Conservation (phyloP, 2,797 vertebrate species). For the Chaunax sp. region DNA sequence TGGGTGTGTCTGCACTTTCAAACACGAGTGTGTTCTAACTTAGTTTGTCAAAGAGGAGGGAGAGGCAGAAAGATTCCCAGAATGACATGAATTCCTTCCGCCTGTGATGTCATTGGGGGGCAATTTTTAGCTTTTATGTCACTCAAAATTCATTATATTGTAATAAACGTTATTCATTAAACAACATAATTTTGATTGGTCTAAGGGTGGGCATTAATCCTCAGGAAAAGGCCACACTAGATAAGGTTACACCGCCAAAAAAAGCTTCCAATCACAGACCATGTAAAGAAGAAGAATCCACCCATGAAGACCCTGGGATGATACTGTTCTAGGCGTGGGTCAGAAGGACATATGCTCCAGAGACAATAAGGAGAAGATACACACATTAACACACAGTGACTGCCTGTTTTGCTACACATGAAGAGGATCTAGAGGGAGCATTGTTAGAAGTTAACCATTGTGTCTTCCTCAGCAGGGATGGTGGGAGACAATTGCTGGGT, state of each 20-base stretch:
- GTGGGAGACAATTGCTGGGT: slow-evolving; percentile 45
- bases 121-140: too few species aligned
- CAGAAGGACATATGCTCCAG: slow-evolving; percentile 60
- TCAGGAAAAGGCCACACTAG: too few species aligned
- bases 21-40: too few species aligned
- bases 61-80: slow-evolving; percentile 69
- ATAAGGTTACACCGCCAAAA: too few species aligned
- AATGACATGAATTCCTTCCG: slow-evolving; percentile 76
- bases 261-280: too few species aligned
- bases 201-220: too few species aligned
- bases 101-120: slow-evolving; percentile 64
- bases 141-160: too few species aligned
- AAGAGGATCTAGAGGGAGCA: slow-evolving; percentile 61
- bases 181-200: too few species aligned
- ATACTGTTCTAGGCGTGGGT: too few species aligned
- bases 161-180: too few species aligned
- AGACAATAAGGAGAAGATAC: slow-evolving; percentile 57
- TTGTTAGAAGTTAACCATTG: slow-evolving; percentile 80
- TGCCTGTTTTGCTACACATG: slow-evolving; percentile 48
- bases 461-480: slow-evolving; percentile 50
- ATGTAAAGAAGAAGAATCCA: too few species aligned
- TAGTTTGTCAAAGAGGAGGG: slow-evolving; percentile 33
- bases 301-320: too few species aligned
- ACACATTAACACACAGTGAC: slow-evolving; percentile 19
- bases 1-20: slow-evolving; percentile 20